phyloP scores from a whole-genome alignment of 2,888 invertebrate genomes.

The Erebia epiphron region DNA sequence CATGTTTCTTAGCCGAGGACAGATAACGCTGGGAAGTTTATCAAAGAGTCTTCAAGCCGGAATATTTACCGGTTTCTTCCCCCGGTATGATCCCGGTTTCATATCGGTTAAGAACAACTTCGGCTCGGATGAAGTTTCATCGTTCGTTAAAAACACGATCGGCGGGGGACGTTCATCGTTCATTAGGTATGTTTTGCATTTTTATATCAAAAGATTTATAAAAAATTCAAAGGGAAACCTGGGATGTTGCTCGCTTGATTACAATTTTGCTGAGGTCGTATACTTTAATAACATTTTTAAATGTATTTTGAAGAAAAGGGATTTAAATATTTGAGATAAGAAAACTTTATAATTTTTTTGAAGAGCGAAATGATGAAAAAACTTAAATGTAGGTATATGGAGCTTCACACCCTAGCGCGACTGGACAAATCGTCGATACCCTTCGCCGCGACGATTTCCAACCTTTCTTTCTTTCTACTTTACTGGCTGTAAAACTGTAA shows the following conservation, averaged over 20 bases:
- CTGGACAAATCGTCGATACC: too few relatives aligned
- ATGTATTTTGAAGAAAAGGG: neutral
- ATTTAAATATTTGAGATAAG: neutral
- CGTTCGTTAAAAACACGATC: constrained; percentile 2
- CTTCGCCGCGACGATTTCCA: too few relatives aligned
- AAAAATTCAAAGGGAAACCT: neutral
- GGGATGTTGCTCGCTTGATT: neutral
- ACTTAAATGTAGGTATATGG: too few relatives aligned
- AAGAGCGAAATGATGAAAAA: too few relatives aligned
- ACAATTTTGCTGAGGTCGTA: neutral
- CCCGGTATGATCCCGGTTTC: neutral
- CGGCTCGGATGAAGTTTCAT: neutral
- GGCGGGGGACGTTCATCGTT: neutral
- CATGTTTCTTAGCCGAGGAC: neutral
- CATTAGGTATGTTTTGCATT: constrained; percentile 8
- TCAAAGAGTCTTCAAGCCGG: neutral
- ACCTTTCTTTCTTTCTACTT: too few relatives aligned
- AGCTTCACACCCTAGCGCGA: too few relatives aligned
- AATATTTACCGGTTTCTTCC: constrained; percentile 1
- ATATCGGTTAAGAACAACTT: constrained; percentile 2
- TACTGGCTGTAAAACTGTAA: too few relatives aligned
- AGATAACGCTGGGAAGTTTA: neutral
- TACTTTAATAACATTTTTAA: neutral
- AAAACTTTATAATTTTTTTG: too few relatives aligned
- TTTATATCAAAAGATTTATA: neutral